Percentiles rank a stretch among this genome's conserved stretches.
Conservation (phyloP, 2,888 invertebrate species). For the Heliothis peltigera region DNA sequence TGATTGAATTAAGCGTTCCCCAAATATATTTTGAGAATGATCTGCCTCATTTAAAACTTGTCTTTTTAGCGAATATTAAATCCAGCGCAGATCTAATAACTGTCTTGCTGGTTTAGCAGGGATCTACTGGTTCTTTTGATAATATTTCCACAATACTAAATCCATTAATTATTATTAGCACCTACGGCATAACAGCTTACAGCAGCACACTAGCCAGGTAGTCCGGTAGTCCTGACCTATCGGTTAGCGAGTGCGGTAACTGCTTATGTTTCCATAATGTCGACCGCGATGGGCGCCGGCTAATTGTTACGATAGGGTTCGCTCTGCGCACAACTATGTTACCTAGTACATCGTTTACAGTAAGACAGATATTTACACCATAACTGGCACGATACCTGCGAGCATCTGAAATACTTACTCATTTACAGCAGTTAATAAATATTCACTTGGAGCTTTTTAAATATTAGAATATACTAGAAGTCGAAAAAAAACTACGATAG, state of each 20-base stretch:
- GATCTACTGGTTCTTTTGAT: not conserved
- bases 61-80: conserved; percentile 4
- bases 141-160: not conserved
- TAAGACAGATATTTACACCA: conserved; percentile 4
- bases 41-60: conserved; percentile 2
- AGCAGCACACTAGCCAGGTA: not conserved
- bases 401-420: too few species aligned
- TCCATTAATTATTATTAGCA: not conserved
- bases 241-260: conserved; percentile 30
- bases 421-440: too few species aligned
- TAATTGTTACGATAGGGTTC: conserved; percentile 38
- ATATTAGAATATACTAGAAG: too few species aligned
- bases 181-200: too few species aligned
- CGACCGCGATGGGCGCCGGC: not conserved
- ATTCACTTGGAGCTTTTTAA: too few species aligned
- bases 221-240: not conserved
- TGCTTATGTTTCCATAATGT: conserved; percentile 12
- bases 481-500: too few species aligned
- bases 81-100: not conserved
- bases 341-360: conserved; percentile 7
- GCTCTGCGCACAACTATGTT: conserved; percentile 4
- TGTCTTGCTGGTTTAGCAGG: not conserved
- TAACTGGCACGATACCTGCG: too few species aligned
- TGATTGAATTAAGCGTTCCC: conserved; percentile 38
- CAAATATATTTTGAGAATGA: conserved; percentile 22